Conservation (phyloP, 2,113 vertebrate genomes). For the Proteles cristata region DNA sequence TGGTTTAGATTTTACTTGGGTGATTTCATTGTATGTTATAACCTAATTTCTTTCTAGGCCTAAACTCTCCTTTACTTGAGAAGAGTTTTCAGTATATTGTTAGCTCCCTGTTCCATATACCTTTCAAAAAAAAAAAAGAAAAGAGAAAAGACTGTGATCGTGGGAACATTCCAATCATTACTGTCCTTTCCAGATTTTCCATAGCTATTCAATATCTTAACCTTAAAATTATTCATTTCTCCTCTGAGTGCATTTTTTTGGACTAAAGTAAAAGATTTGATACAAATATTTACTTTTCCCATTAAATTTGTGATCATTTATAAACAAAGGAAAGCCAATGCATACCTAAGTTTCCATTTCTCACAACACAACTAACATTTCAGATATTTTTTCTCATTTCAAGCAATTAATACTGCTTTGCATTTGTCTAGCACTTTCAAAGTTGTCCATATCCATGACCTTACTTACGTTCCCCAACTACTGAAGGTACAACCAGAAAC, state of each 20-base stretch:
- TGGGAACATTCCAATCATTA: slow-evolving; percentile 59
- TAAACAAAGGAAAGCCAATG: slow-evolving; percentile 31
- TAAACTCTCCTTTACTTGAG: slow-evolving; percentile 12
- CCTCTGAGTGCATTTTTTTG: slow-evolving; percentile 46
- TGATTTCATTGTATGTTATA: neutral
- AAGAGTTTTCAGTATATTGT: neutral
- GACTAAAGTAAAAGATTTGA: slow-evolving; percentile 56
- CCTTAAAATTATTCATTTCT: slow-evolving; percentile 47
- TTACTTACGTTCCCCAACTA: neutral
- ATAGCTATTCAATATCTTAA: slow-evolving; percentile 57
- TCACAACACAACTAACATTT: neutral
- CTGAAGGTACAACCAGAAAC: neutral
- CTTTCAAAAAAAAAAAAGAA: neutral
- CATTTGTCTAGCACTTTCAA: neutral
- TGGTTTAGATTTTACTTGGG: neutral
- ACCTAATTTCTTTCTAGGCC: slow-evolving; percentile 28
- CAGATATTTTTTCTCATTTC: slow-evolving; percentile 10
- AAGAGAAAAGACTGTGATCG: neutral
- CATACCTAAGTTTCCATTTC: slow-evolving; percentile 7
- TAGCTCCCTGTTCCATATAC: neutral
- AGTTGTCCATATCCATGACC: neutral
- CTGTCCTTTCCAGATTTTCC: slow-evolving; percentile 53
- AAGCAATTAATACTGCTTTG: neutral
- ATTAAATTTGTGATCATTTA: slow-evolving; percentile 59
- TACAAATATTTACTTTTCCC: slow-evolving; percentile 64